Base-by-base conservation (phyloP, 1,140 invertebrate species). In the Drosophila sulfurigaster region DNA sequence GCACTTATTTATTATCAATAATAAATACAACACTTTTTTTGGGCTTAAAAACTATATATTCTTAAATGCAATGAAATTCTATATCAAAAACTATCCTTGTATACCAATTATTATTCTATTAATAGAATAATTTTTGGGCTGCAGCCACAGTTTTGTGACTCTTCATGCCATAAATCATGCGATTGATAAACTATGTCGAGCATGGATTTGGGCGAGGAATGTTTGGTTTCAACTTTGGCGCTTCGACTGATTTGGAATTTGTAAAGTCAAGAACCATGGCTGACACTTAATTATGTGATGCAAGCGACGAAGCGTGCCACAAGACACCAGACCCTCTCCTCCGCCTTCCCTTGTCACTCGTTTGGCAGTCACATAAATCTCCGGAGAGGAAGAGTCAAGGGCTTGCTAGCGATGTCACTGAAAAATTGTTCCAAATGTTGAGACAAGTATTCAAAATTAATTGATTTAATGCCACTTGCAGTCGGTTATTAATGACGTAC, bases 401-500 rank as follows among this genome's bases (percentile, higher is more conserved):
- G 68, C 68, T 63, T 54, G 16, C 46, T 48, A 16, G 46, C 15
- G 43, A 63, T 67, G 83, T 79, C 83, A 80, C 72, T 82, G 83
- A 87, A 88, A 83, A 88, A 88, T 87, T 80, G 74, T 67, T 58
- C 43, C 62, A 83, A 86, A 88, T 87, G 83, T 87, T 88, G 81
- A 86, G 73, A 83, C 77, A 88, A 87, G 83, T 83, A 87, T 87
- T 83, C 81, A 89, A 89, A 88, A 89, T 89, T 89, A 89, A 89
- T 89, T 89, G 82, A 87, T 87, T 82, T 88, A 87, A 79, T 79
- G 79, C 76, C 69, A 51, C 63, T 67, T 48, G 65, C 66, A 79
- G 51, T 86, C 56, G 60, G 74, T 83, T 88, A 89, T 89, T 89
- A 85, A 89, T 89, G 85, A 89, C 78, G 78, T 77, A 68, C 67